Conservation (phyloP, 2,888 invertebrate species). For the Elmis aenea region DNA sequence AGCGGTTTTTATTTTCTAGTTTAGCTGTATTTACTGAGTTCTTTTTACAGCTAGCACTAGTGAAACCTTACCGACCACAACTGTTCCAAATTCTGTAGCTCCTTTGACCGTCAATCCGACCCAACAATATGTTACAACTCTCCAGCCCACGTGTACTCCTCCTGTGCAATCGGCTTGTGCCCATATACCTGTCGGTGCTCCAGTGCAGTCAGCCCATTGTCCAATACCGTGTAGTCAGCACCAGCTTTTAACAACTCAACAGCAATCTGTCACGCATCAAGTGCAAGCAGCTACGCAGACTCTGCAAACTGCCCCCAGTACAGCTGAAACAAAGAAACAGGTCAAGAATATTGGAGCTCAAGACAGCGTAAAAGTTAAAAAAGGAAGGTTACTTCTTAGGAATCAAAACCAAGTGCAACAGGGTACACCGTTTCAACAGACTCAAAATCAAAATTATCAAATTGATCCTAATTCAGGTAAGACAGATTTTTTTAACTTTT, state of each 20-base stretch:
- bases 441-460: constrained; percentile 48
- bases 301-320: constrained; percentile 45
- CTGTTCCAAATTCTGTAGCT: constrained; percentile 35
- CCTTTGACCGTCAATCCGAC: constrained; percentile 27
- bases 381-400: constrained; percentile 41
- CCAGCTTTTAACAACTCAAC: constrained; percentile 31
- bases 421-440: constrained; percentile 45
- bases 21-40: too few species aligned
- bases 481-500: constrained; percentile 14
- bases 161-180: constrained; percentile 33
- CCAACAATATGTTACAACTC: constrained; percentile 30
- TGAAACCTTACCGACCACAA: constrained; percentile 36
- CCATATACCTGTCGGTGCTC: constrained; percentile 26
- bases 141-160: constrained; percentile 28
- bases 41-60: constrained; percentile 32
- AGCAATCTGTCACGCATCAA: constrained; percentile 42
- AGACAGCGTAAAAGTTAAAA: constrained; percentile 44
- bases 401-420: constrained; percentile 46
- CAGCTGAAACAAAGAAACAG: constrained; percentile 31
- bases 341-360: constrained; percentile 32
- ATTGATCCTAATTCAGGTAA: constrained; percentile 50
- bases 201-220: constrained; percentile 31
- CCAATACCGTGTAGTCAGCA: constrained; percentile 38
- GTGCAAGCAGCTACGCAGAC: constrained; percentile 63
- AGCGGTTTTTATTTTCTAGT: too few species aligned